Evolutionary conservation across 35 echinoderm and acorn worm genomes (phyloP).

Genomic region (Lytechinus variegatus): DNA sequence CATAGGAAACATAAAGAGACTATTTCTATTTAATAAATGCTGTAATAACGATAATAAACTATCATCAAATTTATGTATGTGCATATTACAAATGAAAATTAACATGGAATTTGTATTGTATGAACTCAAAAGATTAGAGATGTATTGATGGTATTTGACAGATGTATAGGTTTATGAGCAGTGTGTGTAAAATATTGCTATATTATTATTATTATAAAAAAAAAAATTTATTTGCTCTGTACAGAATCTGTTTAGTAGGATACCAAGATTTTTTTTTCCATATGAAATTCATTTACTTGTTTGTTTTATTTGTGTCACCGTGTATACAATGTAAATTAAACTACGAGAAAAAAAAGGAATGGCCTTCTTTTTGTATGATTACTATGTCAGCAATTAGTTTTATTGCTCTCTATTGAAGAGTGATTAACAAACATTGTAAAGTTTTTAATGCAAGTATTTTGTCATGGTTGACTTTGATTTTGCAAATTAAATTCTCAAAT

Average conservation of each 20-base stretch:
- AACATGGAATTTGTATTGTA: constrained; percentile 30
- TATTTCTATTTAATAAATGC: constrained; percentile 28
- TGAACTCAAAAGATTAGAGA: constrained; percentile 14
- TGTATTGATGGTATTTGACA: constrained; percentile 43
- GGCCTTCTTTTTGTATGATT: constrained; percentile 54
- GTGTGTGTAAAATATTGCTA: constrained; percentile 56
- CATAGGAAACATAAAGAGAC: background rate
- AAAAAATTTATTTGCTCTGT: constrained; percentile 45
- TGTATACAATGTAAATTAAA: constrained; percentile 57
- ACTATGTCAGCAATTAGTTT: constrained; percentile 53
- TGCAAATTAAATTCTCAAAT: constrained; percentile 52
- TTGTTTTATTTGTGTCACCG: constrained; percentile 35
- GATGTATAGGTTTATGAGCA: constrained; percentile 3
- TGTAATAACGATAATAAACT: constrained; percentile 8
- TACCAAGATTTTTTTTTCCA: constrained; percentile 2
- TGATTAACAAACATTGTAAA: constrained; percentile 31
- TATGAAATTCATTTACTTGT: constrained; percentile 8
- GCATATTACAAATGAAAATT: constrained; percentile 31
- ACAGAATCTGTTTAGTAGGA: constrained; percentile 45
- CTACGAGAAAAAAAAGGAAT: constrained; percentile 15
- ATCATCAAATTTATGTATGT: constrained; percentile 7
- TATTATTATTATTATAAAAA: constrained; percentile 29
- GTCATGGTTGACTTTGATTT: constrained; percentile 55
- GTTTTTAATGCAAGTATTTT: constrained; percentile 55
- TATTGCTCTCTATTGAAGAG: constrained; percentile 29